phyloP scores from a whole-genome alignment of 1,140 invertebrate species.

The Drosophila sp. region DNA sequence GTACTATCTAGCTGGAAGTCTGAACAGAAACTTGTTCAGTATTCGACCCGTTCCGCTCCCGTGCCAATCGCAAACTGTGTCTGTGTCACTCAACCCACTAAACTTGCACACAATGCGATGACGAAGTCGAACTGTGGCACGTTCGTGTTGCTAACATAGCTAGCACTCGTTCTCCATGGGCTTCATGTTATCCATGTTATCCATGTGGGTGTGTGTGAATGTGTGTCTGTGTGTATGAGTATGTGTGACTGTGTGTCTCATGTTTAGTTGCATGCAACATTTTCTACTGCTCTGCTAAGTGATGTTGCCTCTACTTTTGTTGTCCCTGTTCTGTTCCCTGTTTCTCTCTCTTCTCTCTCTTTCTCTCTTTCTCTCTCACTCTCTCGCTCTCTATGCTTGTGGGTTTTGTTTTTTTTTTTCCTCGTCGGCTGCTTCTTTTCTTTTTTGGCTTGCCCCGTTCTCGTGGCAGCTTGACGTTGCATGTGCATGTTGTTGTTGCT shows the following conservation, averaged over 20 bases:
- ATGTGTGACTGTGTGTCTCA: background rate
- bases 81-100: conserved; percentile 83
- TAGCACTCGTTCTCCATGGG: conserved; percentile 7
- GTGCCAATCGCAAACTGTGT: conserved; percentile 77
- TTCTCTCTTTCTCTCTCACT: conserved; percentile 16
- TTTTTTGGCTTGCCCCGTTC: conserved; percentile 18
- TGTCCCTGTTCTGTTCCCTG: conserved; percentile 35
- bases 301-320: background rate
- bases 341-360: conserved; percentile 28
- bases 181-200: background rate
- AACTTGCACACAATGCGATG: conserved; percentile 76
- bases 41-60: conserved; percentile 53
- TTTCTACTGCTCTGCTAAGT: conserved; percentile 34
- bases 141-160: conserved; percentile 33
- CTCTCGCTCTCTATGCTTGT: conserved; percentile 13
- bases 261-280: conserved; percentile 50
- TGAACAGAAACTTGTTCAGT: conserved; percentile 58
- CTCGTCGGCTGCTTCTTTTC: conserved; percentile 7
- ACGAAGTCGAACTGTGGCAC: conserved; percentile 43
- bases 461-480: conserved; percentile 19
- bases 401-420: conserved; percentile 10
- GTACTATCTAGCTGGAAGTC: conserved; percentile 53
- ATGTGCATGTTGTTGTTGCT: background rate
- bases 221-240: background rate
- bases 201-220: conserved; percentile 13